Evolutionary conservation across 2,113 vertebrate species (phyloP), one percentile per base, ranked within the genome.

Genomic region (Leptocoma aspasia): DNA sequence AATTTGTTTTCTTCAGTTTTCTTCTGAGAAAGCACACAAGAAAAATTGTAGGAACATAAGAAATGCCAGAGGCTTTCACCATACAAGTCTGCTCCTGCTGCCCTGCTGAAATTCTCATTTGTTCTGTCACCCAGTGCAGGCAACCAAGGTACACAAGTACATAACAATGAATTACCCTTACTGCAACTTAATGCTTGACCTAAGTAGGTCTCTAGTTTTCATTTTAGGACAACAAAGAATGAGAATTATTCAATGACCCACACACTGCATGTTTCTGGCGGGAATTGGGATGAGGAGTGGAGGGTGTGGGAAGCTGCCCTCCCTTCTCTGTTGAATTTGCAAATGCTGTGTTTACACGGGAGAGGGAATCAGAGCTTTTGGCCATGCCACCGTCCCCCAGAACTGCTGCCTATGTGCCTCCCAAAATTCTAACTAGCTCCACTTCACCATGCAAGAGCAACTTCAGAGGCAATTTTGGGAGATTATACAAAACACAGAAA

Each of bases 381-480:
- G 27, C 10, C 33, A 13, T 0, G 1, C 23, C 56, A 60, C 23
- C 0, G 0, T 8, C 16, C 21, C 44, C 47, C 45, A 39, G 30
- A 39, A 47, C 17, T 81, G 71, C 52, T 77, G 35, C 30, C 47
- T 18, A 9, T 31, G 13, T 5, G 3, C 26, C 37, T 44, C 53
- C 6, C 26, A 70, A 63, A 71, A 15, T 30, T 23, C 35, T 75
- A 37, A 65, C 13, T 37, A 50, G 35, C 33, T 82, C 27, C 9
- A 37, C 10, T 44, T 41, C 24, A 68, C 28, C 41, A 17, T 9
- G 4, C 5, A 37, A 73, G 42, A 73, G 26, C 37, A 76, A 59
- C 23, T 26, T 49, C 5, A 11, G n/a, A 66, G 21, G 21, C 20
- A 64, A 26, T n/a, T 72, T 42, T 13, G 31, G 13, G 28, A 61